phyloP scores from a whole-genome alignment of 2,797 vertebrate genomes.

The Enteromius fasciolatus region DNA sequence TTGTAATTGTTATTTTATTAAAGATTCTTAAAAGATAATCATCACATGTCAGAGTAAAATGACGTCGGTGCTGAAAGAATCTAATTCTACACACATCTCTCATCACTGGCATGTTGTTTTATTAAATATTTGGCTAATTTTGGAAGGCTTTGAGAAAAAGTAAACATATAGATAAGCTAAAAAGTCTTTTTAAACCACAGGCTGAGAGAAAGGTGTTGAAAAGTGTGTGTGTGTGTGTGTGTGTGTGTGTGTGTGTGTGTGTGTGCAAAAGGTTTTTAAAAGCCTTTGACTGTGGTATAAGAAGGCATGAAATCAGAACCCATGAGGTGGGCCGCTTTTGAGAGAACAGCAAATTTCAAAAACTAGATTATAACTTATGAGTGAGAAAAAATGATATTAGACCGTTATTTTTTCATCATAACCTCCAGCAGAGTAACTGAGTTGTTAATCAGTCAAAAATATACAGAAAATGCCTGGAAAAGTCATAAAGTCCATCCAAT shows the following conservation, averaged over 20 bases:
- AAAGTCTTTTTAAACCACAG: conserved; percentile 3
- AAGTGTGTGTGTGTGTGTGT: too few species aligned
- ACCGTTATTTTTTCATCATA: conserved; percentile 3
- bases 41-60: not conserved
- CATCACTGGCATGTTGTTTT: not conserved
- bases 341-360: not conserved
- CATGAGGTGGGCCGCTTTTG: conserved; percentile 33
- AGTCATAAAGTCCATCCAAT: not conserved
- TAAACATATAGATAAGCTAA: not conserved
- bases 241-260: not conserved
- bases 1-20: not conserved
- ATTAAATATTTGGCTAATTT: not conserved
- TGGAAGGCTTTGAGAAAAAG: not conserved
- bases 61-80: not conserved
- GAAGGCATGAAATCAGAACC: conserved; percentile 53
- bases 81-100: not conserved
- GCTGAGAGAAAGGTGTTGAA: not conserved
- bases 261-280: not conserved
- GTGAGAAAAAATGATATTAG: not conserved
- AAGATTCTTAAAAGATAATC: not conserved
- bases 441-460: not conserved
- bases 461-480: not conserved
- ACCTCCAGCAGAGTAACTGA: conserved; percentile 4
- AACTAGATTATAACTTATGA: conserved; percentile 10
- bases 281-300: conserved; percentile 31